Evolutionary conservation across 35 echinoderm and acorn worm species (phyloP), one percentile per base, ranked within the genome.

Genomic region (Lytechinus variegatus): DNA sequence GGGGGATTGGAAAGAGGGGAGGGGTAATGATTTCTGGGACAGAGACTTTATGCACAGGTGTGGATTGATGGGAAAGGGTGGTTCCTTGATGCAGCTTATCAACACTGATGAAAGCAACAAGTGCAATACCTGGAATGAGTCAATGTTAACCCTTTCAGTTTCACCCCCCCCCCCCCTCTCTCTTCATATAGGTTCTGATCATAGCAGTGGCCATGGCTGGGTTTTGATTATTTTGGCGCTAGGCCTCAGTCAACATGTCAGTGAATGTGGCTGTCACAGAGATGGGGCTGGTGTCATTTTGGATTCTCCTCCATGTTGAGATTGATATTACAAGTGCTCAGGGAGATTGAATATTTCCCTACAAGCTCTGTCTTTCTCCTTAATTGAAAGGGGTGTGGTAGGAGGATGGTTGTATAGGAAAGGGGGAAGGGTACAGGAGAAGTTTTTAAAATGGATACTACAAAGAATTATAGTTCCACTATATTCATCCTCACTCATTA

Each of bases 341-440:
- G 66, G 66, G 66, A 79, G 66, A 79, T 79, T 79, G 66, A 79
- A 79, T 79, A 79, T 79, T 79, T 79, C 66, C 66, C 66, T 24
- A 79, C 19, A 16, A 79, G 66, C 66, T 79, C 66, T 21, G 19
- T 79, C 66, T 58, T 11, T 58, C 56, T 79, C n/a, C 66, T 79
- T 24, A 24, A n/a, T 79, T 79, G 66, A 24, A 19, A 79, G 66
- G 66, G 19, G n/a, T 79, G 66, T 24, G 19, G 16, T 24, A 79
- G 19, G 66, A 7, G 66, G 55, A 8, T 9, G 11, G 55, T 56
- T 44, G 33, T 44, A 44, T 2, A 44, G 33, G 2, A 44, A 44
- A 0, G 2, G 33, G 33, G 33, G 33, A 44, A 44, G 2, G 33
- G 33, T 44, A 2, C 56, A 58, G 13, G 56, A 58, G 56, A 13